Percentiles rank a stretch among this genome's conserved stretches.
phyloP scores from a whole-genome alignment of 2,797 vertebrate genomes.

The Sebastes hubbsi region DNA sequence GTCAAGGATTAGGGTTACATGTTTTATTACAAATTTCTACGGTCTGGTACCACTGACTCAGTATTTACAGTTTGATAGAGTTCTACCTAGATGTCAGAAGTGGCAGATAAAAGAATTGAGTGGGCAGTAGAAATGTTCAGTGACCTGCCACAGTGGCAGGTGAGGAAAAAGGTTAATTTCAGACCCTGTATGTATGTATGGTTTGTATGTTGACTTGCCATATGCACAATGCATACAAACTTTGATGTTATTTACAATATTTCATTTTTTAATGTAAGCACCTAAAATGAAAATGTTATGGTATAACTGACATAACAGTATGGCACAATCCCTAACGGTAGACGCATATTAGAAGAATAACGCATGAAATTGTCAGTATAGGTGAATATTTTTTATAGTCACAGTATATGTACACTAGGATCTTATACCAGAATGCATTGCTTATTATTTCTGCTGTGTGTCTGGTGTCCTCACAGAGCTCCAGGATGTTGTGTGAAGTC shows the following conservation, averaged over 20 bases:
- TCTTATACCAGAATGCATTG: neutral
- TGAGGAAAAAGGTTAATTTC: too few relatives aligned
- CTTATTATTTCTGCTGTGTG: neutral
- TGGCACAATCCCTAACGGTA: neutral
- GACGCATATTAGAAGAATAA: neutral
- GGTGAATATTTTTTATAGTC: neutral
- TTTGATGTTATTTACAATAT: neutral
- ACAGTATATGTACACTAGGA: neutral
- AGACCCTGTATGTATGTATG: too few relatives aligned
- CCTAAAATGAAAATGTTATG: neutral
- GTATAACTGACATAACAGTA: neutral
- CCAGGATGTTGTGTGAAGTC: slow-evolving; percentile 86
- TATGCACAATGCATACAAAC: neutral
- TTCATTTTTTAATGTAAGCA: neutral
- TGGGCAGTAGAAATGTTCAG: too few relatives aligned
- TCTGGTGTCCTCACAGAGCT: slow-evolving; percentile 38
- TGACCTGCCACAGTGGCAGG: too few relatives aligned
- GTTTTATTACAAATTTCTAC: too few relatives aligned
- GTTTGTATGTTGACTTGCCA: neutral
- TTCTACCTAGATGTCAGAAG: too few relatives aligned
- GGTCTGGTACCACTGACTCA: too few relatives aligned
- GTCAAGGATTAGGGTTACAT: too few relatives aligned
- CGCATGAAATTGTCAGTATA: neutral
- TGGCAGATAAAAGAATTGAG: too few relatives aligned
- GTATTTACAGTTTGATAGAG: too few relatives aligned